phyloP scores from a whole-genome alignment of 2,113 vertebrate species.

The Dunckerocampus dactyliophorus region DNA sequence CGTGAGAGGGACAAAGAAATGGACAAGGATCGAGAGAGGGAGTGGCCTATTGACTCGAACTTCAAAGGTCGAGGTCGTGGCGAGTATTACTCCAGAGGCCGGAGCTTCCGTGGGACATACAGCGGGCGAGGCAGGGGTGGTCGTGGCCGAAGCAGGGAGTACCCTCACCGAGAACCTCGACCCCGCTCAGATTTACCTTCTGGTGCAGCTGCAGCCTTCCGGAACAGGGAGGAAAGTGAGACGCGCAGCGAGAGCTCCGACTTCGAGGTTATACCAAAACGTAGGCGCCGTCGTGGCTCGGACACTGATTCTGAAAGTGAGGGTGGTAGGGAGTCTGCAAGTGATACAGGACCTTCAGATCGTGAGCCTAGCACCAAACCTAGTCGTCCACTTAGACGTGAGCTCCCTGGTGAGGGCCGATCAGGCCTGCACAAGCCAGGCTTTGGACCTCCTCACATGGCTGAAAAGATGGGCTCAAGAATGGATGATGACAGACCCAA shows the following conservation, averaged over 20 bases:
- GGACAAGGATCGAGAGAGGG: conserved; percentile 84
- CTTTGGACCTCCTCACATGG: conserved; percentile 58
- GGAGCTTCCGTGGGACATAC: conserved; percentile 91
- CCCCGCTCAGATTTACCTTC: conserved; percentile 79
- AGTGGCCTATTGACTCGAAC: conserved; percentile 86
- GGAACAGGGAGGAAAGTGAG: conserved; percentile 93
- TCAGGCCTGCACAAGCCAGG: conserved; percentile 53
- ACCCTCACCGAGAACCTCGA: conserved; percentile 85
- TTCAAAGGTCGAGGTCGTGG: conserved; percentile 90
- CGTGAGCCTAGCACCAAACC: conserved; percentile 88
- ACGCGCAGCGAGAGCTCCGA: conserved; percentile 98
- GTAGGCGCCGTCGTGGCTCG: conserved; percentile 86
- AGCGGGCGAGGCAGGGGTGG: conserved; percentile 84
- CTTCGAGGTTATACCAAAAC: conserved; percentile 93
- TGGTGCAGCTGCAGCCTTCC: conserved; percentile 61
- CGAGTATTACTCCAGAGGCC: conserved; percentile 94
- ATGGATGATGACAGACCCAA: conserved; percentile 85
- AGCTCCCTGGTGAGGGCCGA: conserved; percentile 61
- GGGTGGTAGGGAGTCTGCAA: conserved; percentile 88
- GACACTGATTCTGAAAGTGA: conserved; percentile 98
- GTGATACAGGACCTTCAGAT: conserved; percentile 89
- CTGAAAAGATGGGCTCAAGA: conserved; percentile 55
- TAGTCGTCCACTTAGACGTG: conserved; percentile 71
- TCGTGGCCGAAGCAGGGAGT: conserved; percentile 87
- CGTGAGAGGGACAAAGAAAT: conserved; percentile 80